Evolutionary conservation across 64 coral and sea anemone genomes (phyloP), one percentile per base, ranked within the genome.

Genomic region (Stylophora pistillata): DNA sequence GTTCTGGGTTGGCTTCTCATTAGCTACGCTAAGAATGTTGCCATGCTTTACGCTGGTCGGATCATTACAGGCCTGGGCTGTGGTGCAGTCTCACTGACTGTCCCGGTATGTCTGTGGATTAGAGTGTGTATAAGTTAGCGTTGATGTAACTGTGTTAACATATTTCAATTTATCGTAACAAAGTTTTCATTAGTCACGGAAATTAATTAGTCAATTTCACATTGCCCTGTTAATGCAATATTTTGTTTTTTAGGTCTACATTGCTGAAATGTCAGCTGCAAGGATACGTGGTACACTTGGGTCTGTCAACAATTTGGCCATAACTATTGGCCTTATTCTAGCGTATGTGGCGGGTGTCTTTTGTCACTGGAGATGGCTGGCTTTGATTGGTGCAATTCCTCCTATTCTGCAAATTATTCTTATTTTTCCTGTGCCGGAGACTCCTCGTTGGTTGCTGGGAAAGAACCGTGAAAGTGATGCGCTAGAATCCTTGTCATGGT

Each of bases 201-300:
- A n/a, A n/a, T 3, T 47, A 47, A 47, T 47, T 47, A 47, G 7
- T 1, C 37, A 47, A 47, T n/a, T n/a, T n/a, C n/a, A n/a, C n/a
- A n/a, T 47, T 47, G 37, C 37, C 37, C 37, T 4, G 7, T 47
- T 10, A 78, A 78, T 57, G 20, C 1, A 25, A 16, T 33, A 53
- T 61, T 53, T 69, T 73, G 84, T 17, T 34, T 86, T 79, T 57
- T 31, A 98, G 96, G 86, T 95, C 3, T 98, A 94, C 79, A 94
- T 98, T 75, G 96, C 96, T 32, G 96, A 98, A 76, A 88, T 98
- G 74, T 78, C 88, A 17, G 86, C 89, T 63, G 86, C 96, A 15
- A 30, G 71, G 15, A 71, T 89, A 34, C 89, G 96, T 71, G 96
- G 93, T 68, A 87, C 88, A 23, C 86, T 98, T 1, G 96, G 96